Evolutionary conservation across 1,140 invertebrate species (phyloP), one percentile per base, ranked within the genome.

Genomic region (Caenorhabditis briggsae): DNA sequence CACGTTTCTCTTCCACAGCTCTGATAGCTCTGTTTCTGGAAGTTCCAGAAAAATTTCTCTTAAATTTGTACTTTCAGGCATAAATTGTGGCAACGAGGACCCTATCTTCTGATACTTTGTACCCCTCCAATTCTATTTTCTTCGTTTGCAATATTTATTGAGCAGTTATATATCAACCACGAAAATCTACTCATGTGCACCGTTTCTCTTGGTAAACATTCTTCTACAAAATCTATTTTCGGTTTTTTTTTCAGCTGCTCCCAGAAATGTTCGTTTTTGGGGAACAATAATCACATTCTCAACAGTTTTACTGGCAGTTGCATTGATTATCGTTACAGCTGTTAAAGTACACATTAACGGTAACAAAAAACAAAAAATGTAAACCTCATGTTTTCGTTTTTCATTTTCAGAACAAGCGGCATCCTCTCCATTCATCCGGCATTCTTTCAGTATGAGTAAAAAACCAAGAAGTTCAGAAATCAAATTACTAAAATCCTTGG

Each of bases 271-370:
- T 20, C 18, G 70, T 23, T 78, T 78, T 53, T 78, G 70, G 70
- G 70, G 70, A n/a, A 78, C 70, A 18, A 78, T 78, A 6, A 78
- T 78, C 20, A 78, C 70, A 12, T 78, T 78, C n/a, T 78, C 70
- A 23, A 78, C 70, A 23, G 70, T 78, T 78, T 43, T 78, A 25
- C n/a, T 78, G 46, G 70, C 70, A 50, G 70, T 78, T 11, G 70
- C 46, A 23, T 11, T 50, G 70, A 53, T 78, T 7, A 46, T 78
- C 20, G n/a, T 48, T 8, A 78, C 70, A 11, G 70, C 46, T 50
- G 46, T 78, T 2, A 78, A 78, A 53, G 70, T 78, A 7, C 46
- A 78, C 23, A 43, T 78, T 23, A 78, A 78, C 18, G 65, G 43
- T 46, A 70, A n/a, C 16, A 23, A 5, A 18, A 14, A 43, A 2